Conservation (phyloP, 2,797 vertebrate species). For the Sphaeramia orbicularis region DNA sequence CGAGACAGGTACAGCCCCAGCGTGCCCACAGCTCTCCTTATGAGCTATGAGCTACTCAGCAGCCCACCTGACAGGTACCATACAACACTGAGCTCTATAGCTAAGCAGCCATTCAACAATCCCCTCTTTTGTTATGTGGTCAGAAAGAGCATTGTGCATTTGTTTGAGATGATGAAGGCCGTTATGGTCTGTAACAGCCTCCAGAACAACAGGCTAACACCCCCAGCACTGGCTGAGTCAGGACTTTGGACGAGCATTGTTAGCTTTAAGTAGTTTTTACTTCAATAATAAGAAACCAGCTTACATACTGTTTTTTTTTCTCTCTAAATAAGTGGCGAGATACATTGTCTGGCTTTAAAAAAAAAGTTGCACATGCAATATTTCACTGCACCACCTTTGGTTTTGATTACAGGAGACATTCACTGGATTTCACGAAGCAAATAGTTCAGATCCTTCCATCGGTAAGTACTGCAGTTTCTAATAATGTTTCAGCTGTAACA, state of each 20-base stretch:
- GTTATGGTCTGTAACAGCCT: constrained; percentile 68
- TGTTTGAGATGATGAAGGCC: constrained; percentile 52
- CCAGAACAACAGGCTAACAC: constrained; percentile 33
- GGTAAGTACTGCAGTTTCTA: too few species aligned
- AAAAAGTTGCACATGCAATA: too few species aligned
- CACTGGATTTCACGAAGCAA: too few species aligned
- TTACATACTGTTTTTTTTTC: constrained; percentile 1
- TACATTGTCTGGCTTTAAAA: neutral
- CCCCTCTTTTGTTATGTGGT: constrained; percentile 61
- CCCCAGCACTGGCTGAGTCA: constrained; percentile 30
- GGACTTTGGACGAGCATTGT: constrained; percentile 47
- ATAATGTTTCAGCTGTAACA: too few species aligned
- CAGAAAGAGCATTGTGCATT: constrained; percentile 53
- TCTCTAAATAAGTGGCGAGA: constrained; percentile 14
- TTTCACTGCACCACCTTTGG: neutral
- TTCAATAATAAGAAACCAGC: constrained; percentile 25
- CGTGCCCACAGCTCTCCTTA: constrained; percentile 24
- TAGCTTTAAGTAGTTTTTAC: constrained; percentile 29
- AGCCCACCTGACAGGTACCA: constrained; percentile 58
- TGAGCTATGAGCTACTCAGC: constrained; percentile 39
- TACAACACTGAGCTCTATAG: constrained; percentile 59
- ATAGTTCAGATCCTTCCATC: too few species aligned
- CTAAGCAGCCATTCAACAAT: constrained; percentile 72
- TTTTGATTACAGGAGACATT: too few species aligned
- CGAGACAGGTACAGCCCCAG: constrained; percentile 43